Evolutionary conservation across 2,797 vertebrate species (phyloP).

Genomic region (Anguilla megastoma): DNA sequence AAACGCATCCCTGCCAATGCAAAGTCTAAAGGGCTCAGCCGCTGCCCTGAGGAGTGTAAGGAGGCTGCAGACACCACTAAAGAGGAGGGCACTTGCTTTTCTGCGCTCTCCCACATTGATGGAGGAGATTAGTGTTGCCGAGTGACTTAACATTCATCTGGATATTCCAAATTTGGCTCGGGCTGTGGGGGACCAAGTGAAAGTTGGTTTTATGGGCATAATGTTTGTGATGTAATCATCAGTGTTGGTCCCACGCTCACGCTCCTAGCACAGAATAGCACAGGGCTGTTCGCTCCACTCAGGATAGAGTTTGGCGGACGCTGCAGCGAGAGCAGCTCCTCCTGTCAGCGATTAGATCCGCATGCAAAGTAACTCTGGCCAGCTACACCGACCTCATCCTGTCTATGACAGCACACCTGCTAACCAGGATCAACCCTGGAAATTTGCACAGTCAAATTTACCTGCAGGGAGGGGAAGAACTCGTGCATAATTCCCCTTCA

Average conservation of each 20-base stretch:
- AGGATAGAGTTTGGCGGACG: background rate
- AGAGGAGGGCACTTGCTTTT: background rate
- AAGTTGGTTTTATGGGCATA: background rate
- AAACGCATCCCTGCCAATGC: too few species aligned
- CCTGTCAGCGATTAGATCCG: background rate
- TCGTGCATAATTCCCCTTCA: background rate
- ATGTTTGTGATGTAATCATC: background rate
- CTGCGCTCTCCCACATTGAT: background rate
- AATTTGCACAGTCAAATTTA: conserved; percentile 13
- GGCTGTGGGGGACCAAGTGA: background rate
- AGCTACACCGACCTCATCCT: background rate
- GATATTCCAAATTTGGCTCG: background rate
- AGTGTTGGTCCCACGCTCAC: background rate
- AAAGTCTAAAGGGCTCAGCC: background rate
- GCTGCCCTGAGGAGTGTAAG: too few species aligned
- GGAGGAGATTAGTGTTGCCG: background rate
- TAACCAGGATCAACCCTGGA: background rate
- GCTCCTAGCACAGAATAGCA: background rate
- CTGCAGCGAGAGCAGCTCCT: background rate
- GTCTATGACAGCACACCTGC: conserved; percentile 2
- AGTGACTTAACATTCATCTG: background rate
- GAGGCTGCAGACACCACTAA: background rate
- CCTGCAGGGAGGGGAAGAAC: background rate
- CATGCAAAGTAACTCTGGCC: background rate
- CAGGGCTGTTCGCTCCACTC: background rate